Evolutionary conservation across 1,140 invertebrate genomes (phyloP).

Genomic region (Eriocheir sinensis): DNA sequence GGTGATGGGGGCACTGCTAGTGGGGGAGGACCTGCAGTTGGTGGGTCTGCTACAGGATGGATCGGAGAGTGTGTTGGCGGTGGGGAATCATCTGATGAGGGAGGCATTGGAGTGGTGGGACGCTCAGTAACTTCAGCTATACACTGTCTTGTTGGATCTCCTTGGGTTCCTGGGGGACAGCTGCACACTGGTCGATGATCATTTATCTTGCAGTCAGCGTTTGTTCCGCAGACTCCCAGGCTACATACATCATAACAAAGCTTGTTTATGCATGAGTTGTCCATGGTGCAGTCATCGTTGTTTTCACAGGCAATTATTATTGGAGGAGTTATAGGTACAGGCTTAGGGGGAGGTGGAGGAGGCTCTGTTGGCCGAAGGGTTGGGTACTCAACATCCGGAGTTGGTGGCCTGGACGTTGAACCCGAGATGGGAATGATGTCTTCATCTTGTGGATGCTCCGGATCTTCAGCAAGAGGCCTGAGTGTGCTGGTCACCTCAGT

Average conservation of each 20-base stretch:
- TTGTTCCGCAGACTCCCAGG: conserved; percentile 77
- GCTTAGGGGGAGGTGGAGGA: conserved; percentile 77
- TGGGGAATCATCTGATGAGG: conserved; percentile 90
- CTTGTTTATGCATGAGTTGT: conserved; percentile 89
- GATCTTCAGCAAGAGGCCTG: neutral
- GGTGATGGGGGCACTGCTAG: conserved; percentile 26
- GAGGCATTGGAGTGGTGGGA: conserved; percentile 85
- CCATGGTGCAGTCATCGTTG: conserved; percentile 90
- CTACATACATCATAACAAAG: conserved; percentile 87
- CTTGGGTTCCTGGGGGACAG: conserved; percentile 79
- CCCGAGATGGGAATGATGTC: neutral
- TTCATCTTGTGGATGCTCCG: neutral
- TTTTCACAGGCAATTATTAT: conserved; percentile 83
- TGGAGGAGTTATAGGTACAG: conserved; percentile 89
- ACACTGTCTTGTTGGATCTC: conserved; percentile 77
- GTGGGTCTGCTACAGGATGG: conserved; percentile 37
- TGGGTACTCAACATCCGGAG: conserved; percentile 39
- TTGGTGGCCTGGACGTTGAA: neutral
- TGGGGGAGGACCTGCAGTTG: conserved; percentile 41
- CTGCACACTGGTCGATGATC: conserved; percentile 78
- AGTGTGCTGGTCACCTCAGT: neutral
- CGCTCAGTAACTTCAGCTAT: conserved; percentile 48
- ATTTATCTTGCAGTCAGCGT: conserved; percentile 77
- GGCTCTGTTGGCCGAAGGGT: conserved; percentile 21
- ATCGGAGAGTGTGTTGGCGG: conserved; percentile 85